phyloP scores from a whole-genome alignment of 2,797 vertebrate genomes.

The Pseudochirops cupreus region DNA sequence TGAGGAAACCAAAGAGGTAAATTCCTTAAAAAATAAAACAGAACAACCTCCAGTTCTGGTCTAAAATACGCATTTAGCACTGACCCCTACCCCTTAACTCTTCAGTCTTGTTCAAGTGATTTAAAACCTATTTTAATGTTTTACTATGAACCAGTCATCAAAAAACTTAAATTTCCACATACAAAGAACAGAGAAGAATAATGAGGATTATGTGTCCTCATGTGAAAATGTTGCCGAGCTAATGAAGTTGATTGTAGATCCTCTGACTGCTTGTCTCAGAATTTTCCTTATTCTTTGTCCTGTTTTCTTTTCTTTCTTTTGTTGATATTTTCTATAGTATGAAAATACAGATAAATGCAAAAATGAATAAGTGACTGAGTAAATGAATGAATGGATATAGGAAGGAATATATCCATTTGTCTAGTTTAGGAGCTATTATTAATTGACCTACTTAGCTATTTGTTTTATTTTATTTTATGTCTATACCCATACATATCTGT shows the following conservation, averaged over 20 bases:
- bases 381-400: neutral
- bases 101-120: neutral
- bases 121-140: neutral
- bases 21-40: neutral
- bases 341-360: neutral
- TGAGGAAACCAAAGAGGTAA: neutral
- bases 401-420: neutral
- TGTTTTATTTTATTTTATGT: neutral
- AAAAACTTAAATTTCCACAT: neutral
- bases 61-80: neutral
- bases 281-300: neutral
- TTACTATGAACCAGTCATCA: neutral
- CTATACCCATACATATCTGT: neutral
- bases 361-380: neutral
- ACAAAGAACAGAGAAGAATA: neutral
- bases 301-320: neutral
- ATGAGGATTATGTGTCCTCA: neutral
- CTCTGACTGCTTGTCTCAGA: neutral
- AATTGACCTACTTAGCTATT: neutral
- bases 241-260: neutral
- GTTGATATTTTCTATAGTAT: neutral
- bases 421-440: neutral
- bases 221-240: neutral
- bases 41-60: neutral
- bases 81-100: neutral